These are phyloP conservation scores for Pyrocoelia pectoralis DNA, from an alignment of 2,888 invertebrate genomes.

Conservation along the genomic window DNA sequence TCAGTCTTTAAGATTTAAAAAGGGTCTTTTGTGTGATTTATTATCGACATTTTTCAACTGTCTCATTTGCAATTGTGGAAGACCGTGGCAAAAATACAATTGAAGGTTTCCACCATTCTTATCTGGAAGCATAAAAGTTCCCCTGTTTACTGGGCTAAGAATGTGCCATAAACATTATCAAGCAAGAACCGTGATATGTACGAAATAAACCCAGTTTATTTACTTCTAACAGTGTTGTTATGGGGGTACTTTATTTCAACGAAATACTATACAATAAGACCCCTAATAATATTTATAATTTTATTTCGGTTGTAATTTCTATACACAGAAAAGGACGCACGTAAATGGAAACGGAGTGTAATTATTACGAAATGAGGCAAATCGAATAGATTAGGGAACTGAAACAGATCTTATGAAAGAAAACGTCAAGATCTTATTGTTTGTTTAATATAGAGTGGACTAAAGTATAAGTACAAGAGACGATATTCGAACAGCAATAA, in stretches of 20 bases:
- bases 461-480: too few species aligned
- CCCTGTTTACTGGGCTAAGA: slow-evolving; percentile 49
- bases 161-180: slow-evolving; percentile 55
- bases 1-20: slow-evolving; percentile 51
- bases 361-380: too few species aligned
- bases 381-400: too few species aligned
- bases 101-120: slow-evolving; percentile 42
- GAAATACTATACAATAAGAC: slow-evolving; percentile 13
- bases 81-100: slow-evolving; percentile 45
- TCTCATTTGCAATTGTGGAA: slow-evolving; percentile 53
- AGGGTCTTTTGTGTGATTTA: slow-evolving; percentile 54
- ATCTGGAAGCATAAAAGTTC: slow-evolving; percentile 44
- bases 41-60: slow-evolving; percentile 52
- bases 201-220: slow-evolving; percentile 50
- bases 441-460: too few species aligned
- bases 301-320: too few species aligned
- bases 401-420: too few species aligned
- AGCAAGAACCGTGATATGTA: slow-evolving; percentile 51
- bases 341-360: too few species aligned
- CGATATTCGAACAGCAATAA: too few species aligned
- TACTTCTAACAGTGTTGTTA: slow-evolving; percentile 26
- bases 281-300: too few species aligned
- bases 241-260: slow-evolving; percentile 21
- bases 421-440: too few species aligned
- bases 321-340: too few species aligned